Evolutionary conservation across 1,140 invertebrate species (phyloP), one percentile per base, ranked within the genome.

Genomic region (Penaeus vannamei): DNA sequence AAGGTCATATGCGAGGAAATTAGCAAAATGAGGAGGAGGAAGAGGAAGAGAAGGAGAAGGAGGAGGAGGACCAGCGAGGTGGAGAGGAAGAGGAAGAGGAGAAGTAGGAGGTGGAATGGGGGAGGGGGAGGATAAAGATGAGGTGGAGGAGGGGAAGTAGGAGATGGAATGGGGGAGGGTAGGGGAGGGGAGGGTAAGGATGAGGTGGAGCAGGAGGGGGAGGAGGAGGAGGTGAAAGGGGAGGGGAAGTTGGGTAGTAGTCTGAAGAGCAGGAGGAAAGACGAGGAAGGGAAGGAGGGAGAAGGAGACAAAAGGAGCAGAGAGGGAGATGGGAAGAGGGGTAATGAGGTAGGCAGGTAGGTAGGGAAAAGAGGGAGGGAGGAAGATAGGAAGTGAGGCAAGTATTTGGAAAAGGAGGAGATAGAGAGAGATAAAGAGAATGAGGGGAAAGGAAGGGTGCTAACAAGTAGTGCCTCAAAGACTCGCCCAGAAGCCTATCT

Each of bases 1-100:
- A 66, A 66, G 7, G 7, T 66, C 3, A 66, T 2, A 26, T 23
- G 64, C 2, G 64, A 7, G 64, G 26, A 66, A 66, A 66, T 66
- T 22, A 66, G 7, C 22, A 22, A 66, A 7, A 66, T 23, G 3
- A 26, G 64, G 7, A 26, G 26, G 22, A 66, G 64, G 26, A 23
- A 7, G 64, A 66, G 7, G 64, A 26, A 7, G 2, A 66, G 64
- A 66, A 26, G 26, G 64, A 66, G 64, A 7, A 26, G 26, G 64
- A 66, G 64, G 26, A 66, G 26, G 62, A 64, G 62, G n/a, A n/a
- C 17, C 17, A 64, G 62, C 17, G 62, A 64, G 62, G n/a, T 17
- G n/a, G 62, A 64, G 62, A 64, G 62, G n/a, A n/a, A 64, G 62
- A 64, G 62, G n/a, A n/a, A 64, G 64, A 66, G 64, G 26, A 26